A percentile compares a stretch with the other conserved stretches of the same genome.
Evolutionary conservation across 2,113 vertebrate genomes (phyloP).

Genomic region (Urocynchramus pylzowi): DNA sequence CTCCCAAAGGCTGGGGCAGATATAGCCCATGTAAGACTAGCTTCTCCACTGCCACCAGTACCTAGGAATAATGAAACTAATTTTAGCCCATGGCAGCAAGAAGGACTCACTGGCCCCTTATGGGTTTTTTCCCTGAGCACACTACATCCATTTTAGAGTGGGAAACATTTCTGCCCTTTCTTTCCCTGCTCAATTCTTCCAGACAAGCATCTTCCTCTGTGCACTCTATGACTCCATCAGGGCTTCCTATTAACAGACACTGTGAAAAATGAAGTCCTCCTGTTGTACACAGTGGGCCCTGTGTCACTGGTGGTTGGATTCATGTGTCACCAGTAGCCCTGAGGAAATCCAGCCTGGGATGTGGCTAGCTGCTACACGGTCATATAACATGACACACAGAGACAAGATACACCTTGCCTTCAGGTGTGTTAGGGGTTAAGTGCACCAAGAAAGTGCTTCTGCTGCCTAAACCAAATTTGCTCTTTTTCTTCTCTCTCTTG

Average conservation of each 20-base stretch:
- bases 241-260: not conserved
- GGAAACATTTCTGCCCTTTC: not conserved
- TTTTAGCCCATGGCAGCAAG: not conserved
- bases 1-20: not conserved
- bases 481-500: not conserved
- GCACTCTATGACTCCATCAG: not conserved
- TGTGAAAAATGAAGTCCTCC: slow-evolving; percentile 4
- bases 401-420: not conserved
- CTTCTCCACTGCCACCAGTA: not conserved
- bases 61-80: not conserved
- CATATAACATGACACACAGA: not conserved
- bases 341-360: not conserved
- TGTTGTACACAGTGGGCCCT: not conserved
- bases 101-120: not conserved
- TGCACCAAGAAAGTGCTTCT: not conserved
- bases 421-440: not conserved
- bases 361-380: not conserved
- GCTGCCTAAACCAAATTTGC: not conserved
- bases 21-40: not conserved
- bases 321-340: not conserved
- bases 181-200: not conserved
- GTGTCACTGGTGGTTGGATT: not conserved
- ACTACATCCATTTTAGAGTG: not conserved
- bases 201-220: not conserved
- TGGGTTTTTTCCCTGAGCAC: not conserved